These are phyloP conservation scores for Toxotes chatareus DNA, from an alignment of 2,113 vertebrate genomes.

Conservation along the genomic window DNA sequence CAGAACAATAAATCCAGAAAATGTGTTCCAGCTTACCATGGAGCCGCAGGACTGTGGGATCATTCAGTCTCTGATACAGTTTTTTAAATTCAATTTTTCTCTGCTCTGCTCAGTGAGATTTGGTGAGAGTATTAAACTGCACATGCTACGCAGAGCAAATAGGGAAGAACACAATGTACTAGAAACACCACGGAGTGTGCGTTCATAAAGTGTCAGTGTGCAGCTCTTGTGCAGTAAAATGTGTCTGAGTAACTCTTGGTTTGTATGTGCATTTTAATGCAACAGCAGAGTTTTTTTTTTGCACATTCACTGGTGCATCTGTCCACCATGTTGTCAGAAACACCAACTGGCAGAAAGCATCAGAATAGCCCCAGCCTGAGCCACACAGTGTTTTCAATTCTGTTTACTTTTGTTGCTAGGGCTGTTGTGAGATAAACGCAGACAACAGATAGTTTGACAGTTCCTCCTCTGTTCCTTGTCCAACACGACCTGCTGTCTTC, in stretches of 20 bases:
- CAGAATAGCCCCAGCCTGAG: conserved; percentile 1
- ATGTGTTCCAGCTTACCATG: conserved; percentile 56
- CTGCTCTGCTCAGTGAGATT: conserved; percentile 23
- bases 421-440: conserved; percentile 56
- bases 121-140: conserved; percentile 5
- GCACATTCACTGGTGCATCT: too few species aligned
- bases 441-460: conserved; percentile 42
- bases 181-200: conserved; percentile 9
- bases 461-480: conserved; percentile 57
- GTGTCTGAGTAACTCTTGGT: background rate
- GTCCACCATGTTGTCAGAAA: background rate
- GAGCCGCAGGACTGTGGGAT: conserved; percentile 46
- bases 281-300: background rate
- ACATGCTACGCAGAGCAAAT: background rate
- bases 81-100: conserved; percentile 29
- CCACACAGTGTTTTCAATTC: conserved; percentile 32
- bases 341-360: background rate
- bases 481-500: conserved; percentile 49
- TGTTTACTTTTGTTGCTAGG: conserved; percentile 68
- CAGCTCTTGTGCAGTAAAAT: background rate
- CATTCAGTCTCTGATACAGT: conserved; percentile 20
- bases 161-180: conserved; percentile 45
- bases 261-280: background rate
- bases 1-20: conserved; percentile 69
- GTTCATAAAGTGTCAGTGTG: background rate